Percentiles rank a stretch among this genome's conserved stretches.
These are phyloP conservation scores for Melanophora roralis DNA, from an alignment of 2,888 invertebrate genomes.

Conservation along the genomic window DNA sequence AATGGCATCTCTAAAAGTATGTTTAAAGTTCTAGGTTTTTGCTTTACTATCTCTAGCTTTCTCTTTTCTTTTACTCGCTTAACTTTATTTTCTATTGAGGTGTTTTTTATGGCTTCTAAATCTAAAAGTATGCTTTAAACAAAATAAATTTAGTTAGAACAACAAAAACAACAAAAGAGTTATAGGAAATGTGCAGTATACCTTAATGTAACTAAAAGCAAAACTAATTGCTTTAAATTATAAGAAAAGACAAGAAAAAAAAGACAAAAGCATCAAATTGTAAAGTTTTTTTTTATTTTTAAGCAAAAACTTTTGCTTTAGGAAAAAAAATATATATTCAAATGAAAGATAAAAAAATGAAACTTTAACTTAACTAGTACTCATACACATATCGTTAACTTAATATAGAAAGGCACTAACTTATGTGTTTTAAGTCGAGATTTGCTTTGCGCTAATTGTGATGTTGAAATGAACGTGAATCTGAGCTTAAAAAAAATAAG, in stretches of 20 bases:
- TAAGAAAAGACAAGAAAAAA: not conserved
- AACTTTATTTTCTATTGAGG: constrained; percentile 21
- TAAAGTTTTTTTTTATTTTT: constrained; percentile 10
- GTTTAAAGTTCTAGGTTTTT: too few relatives aligned
- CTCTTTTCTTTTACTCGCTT: constrained; percentile 7
- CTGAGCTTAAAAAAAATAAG: too few relatives aligned
- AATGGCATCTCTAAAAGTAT: constrained; percentile 51
- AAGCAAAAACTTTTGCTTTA: constrained; percentile 1
- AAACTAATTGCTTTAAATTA: constrained; percentile 48
- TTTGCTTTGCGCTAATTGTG: too few relatives aligned
- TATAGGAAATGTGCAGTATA: constrained; percentile 29
- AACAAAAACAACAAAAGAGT: not conserved
- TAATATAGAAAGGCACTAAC: too few relatives aligned
- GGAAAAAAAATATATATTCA: constrained; percentile 34
- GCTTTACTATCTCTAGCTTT: too few relatives aligned
- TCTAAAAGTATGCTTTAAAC: constrained; percentile 50
- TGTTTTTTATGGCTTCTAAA: constrained; percentile 33
- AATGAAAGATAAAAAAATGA: constrained; percentile 59
- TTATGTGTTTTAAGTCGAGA: too few relatives aligned
- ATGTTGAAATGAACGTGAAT: too few relatives aligned
- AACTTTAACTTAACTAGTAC: constrained; percentile 25
- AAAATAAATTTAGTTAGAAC: constrained; percentile 39
- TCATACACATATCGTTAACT: not conserved
- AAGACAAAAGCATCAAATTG: not conserved
- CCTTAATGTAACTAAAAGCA: constrained; percentile 34